Evolutionary conservation across 2,113 vertebrate species (phyloP).

Genomic region (Mixornis gularis): DNA sequence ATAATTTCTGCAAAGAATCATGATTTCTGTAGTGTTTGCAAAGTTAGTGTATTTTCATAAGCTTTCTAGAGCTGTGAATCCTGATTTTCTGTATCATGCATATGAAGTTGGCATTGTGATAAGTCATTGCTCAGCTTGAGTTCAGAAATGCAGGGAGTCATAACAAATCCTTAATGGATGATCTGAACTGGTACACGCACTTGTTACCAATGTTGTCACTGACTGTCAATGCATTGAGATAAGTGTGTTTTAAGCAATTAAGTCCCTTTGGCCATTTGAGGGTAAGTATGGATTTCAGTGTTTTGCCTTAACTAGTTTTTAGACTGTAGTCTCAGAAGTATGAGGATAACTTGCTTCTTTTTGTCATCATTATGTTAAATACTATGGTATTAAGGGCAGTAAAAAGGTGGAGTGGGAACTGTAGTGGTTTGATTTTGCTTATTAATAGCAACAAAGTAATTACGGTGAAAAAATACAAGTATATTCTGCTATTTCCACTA

Average conservation of each 20-base stretch:
- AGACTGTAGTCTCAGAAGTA: not conserved
- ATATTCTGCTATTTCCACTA: not conserved
- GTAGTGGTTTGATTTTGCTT: not conserved
- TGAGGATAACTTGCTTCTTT: not conserved
- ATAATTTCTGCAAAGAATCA: not conserved
- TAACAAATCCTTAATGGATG: not conserved
- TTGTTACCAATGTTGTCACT: not conserved
- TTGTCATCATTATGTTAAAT: not conserved
- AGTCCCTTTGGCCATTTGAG: not conserved
- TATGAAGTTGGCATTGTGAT: not conserved
- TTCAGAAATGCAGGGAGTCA: not conserved
- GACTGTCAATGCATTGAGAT: not conserved
- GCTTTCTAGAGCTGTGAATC: not conserved
- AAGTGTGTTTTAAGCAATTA: not conserved
- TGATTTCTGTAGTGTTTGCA: not conserved
- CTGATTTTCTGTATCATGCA: accelerated
- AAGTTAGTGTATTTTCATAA: not conserved
- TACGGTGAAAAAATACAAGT: not conserved
- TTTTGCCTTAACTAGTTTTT: not conserved
- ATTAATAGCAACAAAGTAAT: not conserved
- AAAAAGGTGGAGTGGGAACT: not conserved
- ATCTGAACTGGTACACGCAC: not conserved
- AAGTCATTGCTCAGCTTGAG: not conserved
- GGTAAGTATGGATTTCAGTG: not conserved
- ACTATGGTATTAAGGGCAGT: not conserved